Conservation (phyloP, 2,113 vertebrate genomes). For the Ellobius talpinus region DNA sequence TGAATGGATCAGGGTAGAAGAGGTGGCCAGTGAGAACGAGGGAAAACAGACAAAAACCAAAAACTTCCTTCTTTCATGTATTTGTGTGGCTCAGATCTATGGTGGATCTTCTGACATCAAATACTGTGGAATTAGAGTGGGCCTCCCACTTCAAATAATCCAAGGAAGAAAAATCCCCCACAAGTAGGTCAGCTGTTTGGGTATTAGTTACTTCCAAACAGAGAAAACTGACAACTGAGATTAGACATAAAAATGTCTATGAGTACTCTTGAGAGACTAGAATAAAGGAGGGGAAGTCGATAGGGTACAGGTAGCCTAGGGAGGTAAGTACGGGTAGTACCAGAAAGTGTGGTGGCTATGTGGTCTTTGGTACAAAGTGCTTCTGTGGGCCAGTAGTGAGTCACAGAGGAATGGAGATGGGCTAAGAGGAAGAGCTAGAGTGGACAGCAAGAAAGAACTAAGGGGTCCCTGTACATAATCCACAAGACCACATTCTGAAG, state of each 20-base stretch:
- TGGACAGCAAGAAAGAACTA: neutral
- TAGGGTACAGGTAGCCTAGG: neutral
- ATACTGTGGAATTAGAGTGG: neutral
- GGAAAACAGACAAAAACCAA: neutral
- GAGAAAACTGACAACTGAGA: neutral
- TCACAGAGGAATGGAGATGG: neutral
- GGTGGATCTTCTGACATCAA: neutral
- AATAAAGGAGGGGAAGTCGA: neutral
- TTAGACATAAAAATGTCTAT: neutral
- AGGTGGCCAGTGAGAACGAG: neutral
- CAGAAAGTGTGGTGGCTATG: neutral
- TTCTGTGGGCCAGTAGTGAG: neutral
- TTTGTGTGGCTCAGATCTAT: neutral
- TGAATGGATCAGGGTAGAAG: neutral
- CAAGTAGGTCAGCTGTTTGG: neutral
- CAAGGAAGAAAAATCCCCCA: neutral
- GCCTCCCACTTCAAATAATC: neutral
- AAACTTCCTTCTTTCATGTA: neutral
- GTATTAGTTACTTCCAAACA: neutral
- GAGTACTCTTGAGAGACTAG: neutral
- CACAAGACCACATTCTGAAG: neutral
- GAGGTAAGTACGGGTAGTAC: neutral
- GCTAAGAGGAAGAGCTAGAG: neutral
- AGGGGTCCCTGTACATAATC: neutral
- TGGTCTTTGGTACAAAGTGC: neutral